These are phyloP conservation scores for Chaitophorus viminalis DNA, from an alignment of 2,888 invertebrate genomes.

Conservation along the genomic window DNA sequence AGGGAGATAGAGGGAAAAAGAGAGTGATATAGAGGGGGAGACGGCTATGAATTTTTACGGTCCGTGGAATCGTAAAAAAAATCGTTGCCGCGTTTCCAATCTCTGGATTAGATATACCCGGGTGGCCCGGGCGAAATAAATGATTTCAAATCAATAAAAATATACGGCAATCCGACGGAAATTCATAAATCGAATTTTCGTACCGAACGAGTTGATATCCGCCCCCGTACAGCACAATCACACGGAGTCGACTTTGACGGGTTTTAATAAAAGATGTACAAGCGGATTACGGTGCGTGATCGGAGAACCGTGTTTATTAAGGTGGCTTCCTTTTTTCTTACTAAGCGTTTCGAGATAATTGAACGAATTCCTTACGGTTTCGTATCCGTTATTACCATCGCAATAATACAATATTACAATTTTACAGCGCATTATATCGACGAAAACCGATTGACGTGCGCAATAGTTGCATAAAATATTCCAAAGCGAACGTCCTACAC, in stretches of 20 bases:
- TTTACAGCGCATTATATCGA: no score
- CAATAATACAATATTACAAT: no score
- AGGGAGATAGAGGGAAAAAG: background rate
- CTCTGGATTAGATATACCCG: conserved; percentile 37
- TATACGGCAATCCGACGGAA: conserved; percentile 40
- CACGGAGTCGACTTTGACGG: background rate
- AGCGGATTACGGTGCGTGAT: no score
- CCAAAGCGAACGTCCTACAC: no score
- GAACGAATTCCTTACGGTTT: no score
- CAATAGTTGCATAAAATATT: no score
- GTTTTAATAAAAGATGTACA: background rate
- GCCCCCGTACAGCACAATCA: background rate
- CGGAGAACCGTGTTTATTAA: no score
- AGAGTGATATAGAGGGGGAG: background rate
- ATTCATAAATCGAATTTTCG: conserved; percentile 38
- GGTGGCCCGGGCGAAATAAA: conserved; percentile 23
- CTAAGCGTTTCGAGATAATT: no score
- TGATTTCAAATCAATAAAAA: conserved; percentile 54
- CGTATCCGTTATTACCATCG: no score
- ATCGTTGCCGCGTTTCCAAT: conserved; percentile 52
- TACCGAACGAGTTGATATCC: background rate
- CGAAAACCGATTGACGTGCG: no score
- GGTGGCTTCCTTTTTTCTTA: no score
- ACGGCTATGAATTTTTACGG: conserved; percentile 48
- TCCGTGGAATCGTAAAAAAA: conserved; percentile 43